Evolutionary conservation across 92 coral and sea anemone species (phyloP).

Genomic region (Virgularia gustaviana): DNA sequence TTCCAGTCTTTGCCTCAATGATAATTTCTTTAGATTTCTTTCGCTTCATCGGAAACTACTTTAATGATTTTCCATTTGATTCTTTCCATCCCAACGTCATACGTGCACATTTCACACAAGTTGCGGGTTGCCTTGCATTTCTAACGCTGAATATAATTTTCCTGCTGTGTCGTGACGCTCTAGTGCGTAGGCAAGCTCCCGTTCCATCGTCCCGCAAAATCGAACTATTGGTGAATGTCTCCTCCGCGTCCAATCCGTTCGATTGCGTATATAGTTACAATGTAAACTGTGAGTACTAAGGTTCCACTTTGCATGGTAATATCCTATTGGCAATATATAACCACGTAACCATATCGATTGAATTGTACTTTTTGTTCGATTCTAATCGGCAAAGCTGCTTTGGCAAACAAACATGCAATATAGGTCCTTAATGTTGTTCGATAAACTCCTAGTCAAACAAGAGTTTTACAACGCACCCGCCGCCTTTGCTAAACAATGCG

Average conservation of each 20-base stretch:
- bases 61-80: no score
- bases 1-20: no score
- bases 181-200: not conserved
- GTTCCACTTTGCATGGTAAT: not conserved
- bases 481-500: slow-evolving; percentile 19
- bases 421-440: slow-evolving; percentile 25
- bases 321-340: not conserved
- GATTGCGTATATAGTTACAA: not conserved
- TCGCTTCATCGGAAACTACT: no score
- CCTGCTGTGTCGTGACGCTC: slow-evolving; percentile 3
- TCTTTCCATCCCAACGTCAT: no score
- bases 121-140: not conserved
- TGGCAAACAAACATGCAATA: slow-evolving; percentile 30
- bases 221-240: not conserved
- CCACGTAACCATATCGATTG: not conserved
- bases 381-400: slow-evolving; percentile 9
- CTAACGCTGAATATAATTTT: not conserved
- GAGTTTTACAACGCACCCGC: slow-evolving; percentile 22
- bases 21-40: no score
- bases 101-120: no score
- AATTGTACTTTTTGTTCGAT: not conserved
- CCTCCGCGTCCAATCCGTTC: not conserved
- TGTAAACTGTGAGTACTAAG: not conserved
- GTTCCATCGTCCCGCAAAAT: not conserved
- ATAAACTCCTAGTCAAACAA: slow-evolving; percentile 39